A percentile compares a stretch with the other conserved stretches of the same genome.
These are phyloP conservation scores for Carposina sasakii DNA, from an alignment of 1,140 invertebrate species.

Conservation along the genomic window DNA sequence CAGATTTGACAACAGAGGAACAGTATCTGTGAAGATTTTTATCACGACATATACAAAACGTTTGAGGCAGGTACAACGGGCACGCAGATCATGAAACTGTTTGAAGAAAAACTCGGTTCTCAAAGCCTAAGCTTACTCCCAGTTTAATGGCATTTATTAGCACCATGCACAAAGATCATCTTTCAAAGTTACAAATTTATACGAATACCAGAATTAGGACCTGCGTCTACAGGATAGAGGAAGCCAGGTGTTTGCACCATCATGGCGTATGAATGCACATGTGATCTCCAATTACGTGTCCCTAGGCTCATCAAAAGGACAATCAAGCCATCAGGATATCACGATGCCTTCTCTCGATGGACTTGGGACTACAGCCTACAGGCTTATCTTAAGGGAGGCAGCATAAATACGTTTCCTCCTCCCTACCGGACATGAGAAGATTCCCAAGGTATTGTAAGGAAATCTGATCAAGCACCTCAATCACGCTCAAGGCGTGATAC, in stretches of 20 bases:
- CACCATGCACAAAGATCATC: conserved; percentile 24
- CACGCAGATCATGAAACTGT: too few species aligned
- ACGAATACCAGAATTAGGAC: conserved; percentile 27
- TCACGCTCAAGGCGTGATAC: conserved; percentile 22
- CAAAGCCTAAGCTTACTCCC: too few species aligned
- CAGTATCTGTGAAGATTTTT: too few species aligned
- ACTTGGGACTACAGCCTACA: conserved; percentile 36
- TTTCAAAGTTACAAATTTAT: conserved; percentile 33
- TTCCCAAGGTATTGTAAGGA: conserved; percentile 38
- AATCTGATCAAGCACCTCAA: conserved; percentile 44
- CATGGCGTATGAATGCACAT: conserved; percentile 23
- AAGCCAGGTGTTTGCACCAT: conserved; percentile 46
- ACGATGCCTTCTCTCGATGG: conserved; percentile 41
- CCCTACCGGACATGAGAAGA: conserved; percentile 41
- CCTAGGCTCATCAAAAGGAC: conserved; percentile 25
- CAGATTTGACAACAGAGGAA: too few species aligned
- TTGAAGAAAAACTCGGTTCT: too few species aligned
- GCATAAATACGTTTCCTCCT: too few species aligned
- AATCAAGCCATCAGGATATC: conserved; percentile 25
- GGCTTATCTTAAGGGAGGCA: conserved; percentile 42
- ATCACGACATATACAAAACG: too few species aligned
- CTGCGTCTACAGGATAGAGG: conserved; percentile 31
- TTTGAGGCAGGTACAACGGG: too few species aligned
- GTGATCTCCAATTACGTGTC: conserved; percentile 31
- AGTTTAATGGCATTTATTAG: too few species aligned